Percentiles rank a stretch among this genome's conserved stretches.
Conservation (phyloP, 2,888 invertebrate species). For the Ferdinandea cuprea region DNA sequence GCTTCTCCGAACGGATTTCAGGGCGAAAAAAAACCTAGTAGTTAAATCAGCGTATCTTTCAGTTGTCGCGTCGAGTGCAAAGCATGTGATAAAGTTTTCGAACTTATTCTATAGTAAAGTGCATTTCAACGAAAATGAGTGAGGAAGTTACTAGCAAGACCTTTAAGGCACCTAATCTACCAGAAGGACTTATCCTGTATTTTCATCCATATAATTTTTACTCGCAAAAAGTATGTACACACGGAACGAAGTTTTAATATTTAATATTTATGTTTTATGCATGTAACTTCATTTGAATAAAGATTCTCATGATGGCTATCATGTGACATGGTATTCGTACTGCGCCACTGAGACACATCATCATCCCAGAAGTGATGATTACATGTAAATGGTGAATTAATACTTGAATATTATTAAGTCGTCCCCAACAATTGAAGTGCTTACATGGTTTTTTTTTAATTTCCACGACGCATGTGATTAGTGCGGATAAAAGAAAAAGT, state of each 20-base stretch:
- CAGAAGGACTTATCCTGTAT: constrained; percentile 85
- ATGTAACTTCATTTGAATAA: constrained; percentile 2
- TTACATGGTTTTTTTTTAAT: background rate
- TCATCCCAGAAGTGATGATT: background rate
- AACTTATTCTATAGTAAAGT: background rate
- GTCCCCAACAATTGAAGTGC: constrained; percentile 14
- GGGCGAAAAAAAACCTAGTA: background rate
- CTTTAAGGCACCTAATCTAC: constrained; percentile 80
- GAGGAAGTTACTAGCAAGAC: constrained; percentile 72
- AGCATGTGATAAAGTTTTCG: constrained; percentile 58
- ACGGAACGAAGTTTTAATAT: background rate
- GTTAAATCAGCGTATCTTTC: constrained; percentile 25
- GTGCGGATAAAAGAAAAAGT: too few relatives aligned
- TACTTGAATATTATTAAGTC: background rate
- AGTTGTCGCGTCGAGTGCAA: constrained; percentile 29
- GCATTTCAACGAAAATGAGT: constrained; percentile 46
- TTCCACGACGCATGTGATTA: background rate
- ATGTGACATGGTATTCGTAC: constrained; percentile 41
- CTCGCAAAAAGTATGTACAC: constrained; percentile 87
- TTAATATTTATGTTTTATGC: background rate
- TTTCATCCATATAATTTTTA: constrained; percentile 89
- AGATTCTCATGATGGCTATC: constrained; percentile 15
- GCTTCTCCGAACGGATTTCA: constrained; percentile 15
- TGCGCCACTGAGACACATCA: constrained; percentile 11
- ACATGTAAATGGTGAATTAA: constrained; percentile 13